Evolutionary conservation across 2,113 vertebrate species (phyloP), one percentile per base, ranked within the genome.

Genomic region (Lethenteron camtschaticum): DNA sequence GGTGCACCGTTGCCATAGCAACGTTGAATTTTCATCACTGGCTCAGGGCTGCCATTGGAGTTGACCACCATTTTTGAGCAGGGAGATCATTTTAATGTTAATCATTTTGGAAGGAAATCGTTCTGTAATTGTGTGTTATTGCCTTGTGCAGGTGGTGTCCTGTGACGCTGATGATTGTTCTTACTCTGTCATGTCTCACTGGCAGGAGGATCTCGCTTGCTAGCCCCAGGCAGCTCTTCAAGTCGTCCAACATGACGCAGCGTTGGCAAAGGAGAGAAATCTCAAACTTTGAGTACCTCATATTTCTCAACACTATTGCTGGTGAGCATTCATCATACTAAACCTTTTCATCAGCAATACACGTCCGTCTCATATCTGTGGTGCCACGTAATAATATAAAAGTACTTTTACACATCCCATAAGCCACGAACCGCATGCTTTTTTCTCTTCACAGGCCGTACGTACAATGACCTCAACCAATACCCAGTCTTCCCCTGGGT

Each of bases 221-320:
- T 72, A 94, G 87, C 57, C 87, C 94, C 9, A 83, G 90, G 24
- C 94, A 99, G 78, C 89, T 99, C 78, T 95, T 96, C 81, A 99
- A 96, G 77, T 92, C 94, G 69, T 96, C 94, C 75, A 99, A 96
- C 79, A 99, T 99, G 94, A 99, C 92, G 77, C 94, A 96, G 78
- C 90, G 90, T 73, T 99, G 94, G 92, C 94, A 99, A 80, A 82
- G 92, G 77, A 82, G 94, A 69, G 92, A 99, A 77, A 99, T 96
- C 76, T 96, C 92, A 71, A 99, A 96, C 83, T 96, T 99, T 71
- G 94, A 96, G 78, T 96, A 99, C 77, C 81, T 99, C 79, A 99
- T 95, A 86, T 99, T 96, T 79, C 90, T 99, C 75, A 99, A 96
- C 78, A 99, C 94, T 68, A 91, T 95, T 71, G 84, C 94, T 84